Evolutionary conservation across 2,113 vertebrate genomes (phyloP).

Genomic region (Pavo muticus): DNA sequence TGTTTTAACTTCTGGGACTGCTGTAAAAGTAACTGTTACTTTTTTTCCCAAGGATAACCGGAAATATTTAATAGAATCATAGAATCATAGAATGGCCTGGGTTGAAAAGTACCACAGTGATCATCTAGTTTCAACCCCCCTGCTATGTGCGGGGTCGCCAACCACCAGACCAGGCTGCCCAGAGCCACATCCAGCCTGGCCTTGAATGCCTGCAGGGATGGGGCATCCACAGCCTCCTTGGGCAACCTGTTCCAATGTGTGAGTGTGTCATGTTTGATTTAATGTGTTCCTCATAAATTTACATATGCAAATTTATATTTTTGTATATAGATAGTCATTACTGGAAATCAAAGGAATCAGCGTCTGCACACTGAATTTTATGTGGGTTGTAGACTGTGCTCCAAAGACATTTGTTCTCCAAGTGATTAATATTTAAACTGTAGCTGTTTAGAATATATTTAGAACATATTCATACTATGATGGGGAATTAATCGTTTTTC

Average conservation of each 20-base stretch:
- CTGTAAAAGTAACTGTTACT: background rate
- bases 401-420: background rate
- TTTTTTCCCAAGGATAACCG: background rate
- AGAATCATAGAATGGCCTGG: no score
- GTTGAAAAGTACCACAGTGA: no score
- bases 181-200: no score
- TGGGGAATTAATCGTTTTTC: background rate
- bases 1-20: background rate
- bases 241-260: no score
- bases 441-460: background rate
- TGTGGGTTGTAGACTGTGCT: background rate
- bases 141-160: no score
- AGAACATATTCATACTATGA: background rate
- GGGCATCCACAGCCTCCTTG: no score
- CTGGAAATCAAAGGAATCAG: fast-evolving
- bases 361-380: background rate
- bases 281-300: background rate
- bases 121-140: no score
- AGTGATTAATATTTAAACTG: background rate
- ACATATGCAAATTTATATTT: background rate
- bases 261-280: background rate
- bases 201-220: no score
- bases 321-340: background rate
- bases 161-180: no score
- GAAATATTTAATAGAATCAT: background rate